phyloP scores from a whole-genome alignment of 2,113 vertebrate genomes.

The Columba livia region DNA sequence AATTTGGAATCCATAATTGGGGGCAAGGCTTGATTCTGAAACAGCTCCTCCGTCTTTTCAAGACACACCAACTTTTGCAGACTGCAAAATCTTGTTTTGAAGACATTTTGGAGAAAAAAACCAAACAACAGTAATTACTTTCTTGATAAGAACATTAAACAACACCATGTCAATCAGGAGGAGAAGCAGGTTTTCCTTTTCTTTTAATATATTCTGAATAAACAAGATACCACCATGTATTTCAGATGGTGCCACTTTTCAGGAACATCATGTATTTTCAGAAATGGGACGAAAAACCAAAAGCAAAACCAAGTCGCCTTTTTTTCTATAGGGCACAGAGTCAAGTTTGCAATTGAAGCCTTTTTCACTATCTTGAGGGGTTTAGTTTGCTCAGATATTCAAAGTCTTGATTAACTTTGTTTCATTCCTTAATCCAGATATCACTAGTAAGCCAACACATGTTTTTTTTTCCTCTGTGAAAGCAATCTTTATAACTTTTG shows the following conservation, averaged over 20 bases:
- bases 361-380: neutral
- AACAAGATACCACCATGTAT: neutral
- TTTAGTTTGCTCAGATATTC: neutral
- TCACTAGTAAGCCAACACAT: neutral
- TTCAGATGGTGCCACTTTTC: neutral
- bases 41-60: neutral
- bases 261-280: neutral
- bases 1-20: neutral
- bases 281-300: neutral
- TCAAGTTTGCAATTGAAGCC: neutral
- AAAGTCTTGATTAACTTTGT: neutral
- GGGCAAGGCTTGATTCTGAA: neutral
- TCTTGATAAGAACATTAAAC: neutral
- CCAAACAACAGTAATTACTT: neutral
- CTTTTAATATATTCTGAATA: neutral
- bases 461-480: neutral
- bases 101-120: neutral
- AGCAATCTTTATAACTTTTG: neutral
- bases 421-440: neutral
- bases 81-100: neutral
- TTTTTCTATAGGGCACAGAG: neutral
- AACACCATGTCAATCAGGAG: neutral
- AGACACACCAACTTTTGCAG: neutral
- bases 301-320: neutral
- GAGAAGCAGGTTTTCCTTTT: neutral